Evolutionary conservation across 2,888 invertebrate genomes (phyloP).

Genomic region (Tetranychus truncatus): DNA sequence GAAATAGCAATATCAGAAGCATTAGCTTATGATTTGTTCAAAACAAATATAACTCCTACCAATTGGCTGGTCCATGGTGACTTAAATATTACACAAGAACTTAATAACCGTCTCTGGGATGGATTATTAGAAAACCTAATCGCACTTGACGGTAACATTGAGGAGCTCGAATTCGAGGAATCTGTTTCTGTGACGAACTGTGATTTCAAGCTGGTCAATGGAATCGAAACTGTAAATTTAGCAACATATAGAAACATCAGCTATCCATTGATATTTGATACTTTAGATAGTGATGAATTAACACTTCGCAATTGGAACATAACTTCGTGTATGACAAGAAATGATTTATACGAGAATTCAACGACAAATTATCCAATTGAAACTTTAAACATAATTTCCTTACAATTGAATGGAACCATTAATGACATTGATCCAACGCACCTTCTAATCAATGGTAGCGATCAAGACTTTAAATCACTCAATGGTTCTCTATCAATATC

Average conservation of each 20-base stretch:
- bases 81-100: neutral
- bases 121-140: neutral
- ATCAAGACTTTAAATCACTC: neutral
- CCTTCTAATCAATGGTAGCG: neutral
- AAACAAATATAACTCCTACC: neutral
- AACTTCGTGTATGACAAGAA: neutral
- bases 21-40: neutral
- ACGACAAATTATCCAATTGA: neutral
- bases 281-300: too few species aligned
- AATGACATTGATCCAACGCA: neutral
- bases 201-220: too few species aligned
- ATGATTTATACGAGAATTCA: neutral
- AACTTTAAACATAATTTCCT: neutral
- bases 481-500: neutral
- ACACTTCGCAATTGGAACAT: too few species aligned
- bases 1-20: neutral
- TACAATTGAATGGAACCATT: neutral
- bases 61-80: neutral
- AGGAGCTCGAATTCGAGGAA: too few species aligned
- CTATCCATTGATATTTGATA: too few species aligned
- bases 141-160: neutral
- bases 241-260: too few species aligned
- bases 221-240: too few species aligned
- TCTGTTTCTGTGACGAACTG: too few species aligned
- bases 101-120: neutral